These are phyloP conservation scores for Tetranychus piercei DNA, from an alignment of 2,888 invertebrate genomes.

Conservation along the genomic window DNA sequence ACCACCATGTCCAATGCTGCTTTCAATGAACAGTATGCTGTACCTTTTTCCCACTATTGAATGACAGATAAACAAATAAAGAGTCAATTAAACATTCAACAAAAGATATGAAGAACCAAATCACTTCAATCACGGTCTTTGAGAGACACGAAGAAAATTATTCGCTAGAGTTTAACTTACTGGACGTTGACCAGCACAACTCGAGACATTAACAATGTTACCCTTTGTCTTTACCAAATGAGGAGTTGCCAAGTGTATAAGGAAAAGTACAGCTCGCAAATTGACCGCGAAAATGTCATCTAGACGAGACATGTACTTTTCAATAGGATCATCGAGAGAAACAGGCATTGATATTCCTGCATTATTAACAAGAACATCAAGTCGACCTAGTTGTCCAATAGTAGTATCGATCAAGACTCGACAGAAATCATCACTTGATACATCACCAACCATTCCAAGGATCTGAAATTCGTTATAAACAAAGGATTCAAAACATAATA, in stretches of 20 bases:
- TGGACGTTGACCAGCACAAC: not conserved
- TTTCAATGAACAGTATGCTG: slow-evolving; percentile 2
- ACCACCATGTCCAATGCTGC: not conserved
- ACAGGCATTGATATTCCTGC: not conserved
- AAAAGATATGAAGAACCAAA: too few species aligned
- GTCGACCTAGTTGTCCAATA: not conserved
- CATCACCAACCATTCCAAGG: slow-evolving; percentile 1
- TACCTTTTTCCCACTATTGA: not conserved
- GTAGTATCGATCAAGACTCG: not conserved
- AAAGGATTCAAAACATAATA: not conserved
- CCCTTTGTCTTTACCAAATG: not conserved
- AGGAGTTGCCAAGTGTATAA: slow-evolving; percentile 9
- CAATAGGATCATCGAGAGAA: not conserved
- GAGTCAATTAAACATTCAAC: not conserved
- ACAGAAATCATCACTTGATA: not conserved
- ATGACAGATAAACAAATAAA: not conserved
- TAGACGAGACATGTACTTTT: not conserved
- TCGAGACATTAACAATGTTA: slow-evolving; percentile 1
- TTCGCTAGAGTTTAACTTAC: not conserved
- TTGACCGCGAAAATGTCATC: not conserved
- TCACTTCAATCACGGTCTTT: too few species aligned
- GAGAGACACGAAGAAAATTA: too few species aligned
- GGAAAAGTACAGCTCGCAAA: not conserved
- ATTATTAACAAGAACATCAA: slow-evolving; percentile 14
- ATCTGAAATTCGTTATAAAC: not conserved